Evolutionary conservation across 2,113 vertebrate genomes (phyloP), one percentile per base, ranked within the genome.

Genomic region (Xerus inauris): DNA sequence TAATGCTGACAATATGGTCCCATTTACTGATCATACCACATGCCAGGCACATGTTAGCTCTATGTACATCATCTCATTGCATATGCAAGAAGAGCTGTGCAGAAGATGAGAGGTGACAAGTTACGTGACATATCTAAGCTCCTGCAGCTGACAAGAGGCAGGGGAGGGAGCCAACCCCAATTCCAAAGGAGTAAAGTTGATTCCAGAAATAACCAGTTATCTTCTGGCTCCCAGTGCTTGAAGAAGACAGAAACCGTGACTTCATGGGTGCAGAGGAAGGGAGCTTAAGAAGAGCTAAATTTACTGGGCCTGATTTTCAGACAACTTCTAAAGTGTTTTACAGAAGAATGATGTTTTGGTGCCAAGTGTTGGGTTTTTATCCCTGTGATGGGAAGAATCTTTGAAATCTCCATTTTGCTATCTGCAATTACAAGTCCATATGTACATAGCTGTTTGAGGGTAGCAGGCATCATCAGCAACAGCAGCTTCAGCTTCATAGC

Each of bases 191-290:
- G 42, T 19, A 38, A 30, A 45, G n/a, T 28, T 82, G 87, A 93
- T 89, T 95, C 85, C 26, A 59, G 85, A 87, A 82, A 91, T 67
- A 72, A 54, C 51, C 69, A 87, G 54, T 72, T 69, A 1, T 92
- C 38, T 14, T 59, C 92, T 93, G 77, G 51, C 38, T 89, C 71
- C 80, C 49, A 14, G 0, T 40, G 35, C 38, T 51, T 0, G 0
- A 49, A n/a, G 12, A 51, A 40, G 35, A 38, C 40, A 84, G 87
- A 45, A 73, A 51, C 42, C 6, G 5, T 24, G 57, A 54, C 30
- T 13, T 94, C 14, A 0, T 6, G 14, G 38, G 45, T 26, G 17
- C 45, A 0, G 3, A 26, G 77, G 12, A 30, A 71, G 45, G 54
- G 30, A 30, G 7, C 16, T 65, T n/a, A 24, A 42, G 42, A 54